Percentiles rank a stretch among this genome's conserved stretches.
phyloP scores from a whole-genome alignment of 2,888 invertebrate species.

The Vanessa cardui region DNA sequence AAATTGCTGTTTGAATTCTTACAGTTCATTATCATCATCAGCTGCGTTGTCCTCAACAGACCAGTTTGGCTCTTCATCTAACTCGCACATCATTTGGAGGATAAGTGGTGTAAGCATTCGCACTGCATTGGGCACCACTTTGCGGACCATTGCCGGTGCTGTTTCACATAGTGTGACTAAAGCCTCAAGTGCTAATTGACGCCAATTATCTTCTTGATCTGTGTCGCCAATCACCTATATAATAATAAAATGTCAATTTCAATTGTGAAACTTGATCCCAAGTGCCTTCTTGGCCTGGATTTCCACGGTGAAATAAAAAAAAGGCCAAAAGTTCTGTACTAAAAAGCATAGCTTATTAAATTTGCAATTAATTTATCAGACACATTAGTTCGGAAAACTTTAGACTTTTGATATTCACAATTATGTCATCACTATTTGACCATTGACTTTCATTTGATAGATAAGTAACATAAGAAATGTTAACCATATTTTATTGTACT shows the following conservation, averaged over 20 bases:
- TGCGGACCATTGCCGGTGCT: slow-evolving; percentile 97
- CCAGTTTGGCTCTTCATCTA: slow-evolving; percentile 96
- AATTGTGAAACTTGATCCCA: too few species aligned
- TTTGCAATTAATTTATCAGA: too few species aligned
- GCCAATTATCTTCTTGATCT: slow-evolving; percentile 91
- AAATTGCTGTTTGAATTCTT: slow-evolving; percentile 37
- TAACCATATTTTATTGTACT: not conserved
- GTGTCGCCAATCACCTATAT: slow-evolving; percentile 85
- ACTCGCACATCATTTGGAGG: slow-evolving; percentile 96
- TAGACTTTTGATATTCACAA: too few species aligned
- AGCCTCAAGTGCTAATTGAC: slow-evolving; percentile 95
- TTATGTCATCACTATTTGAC: slow-evolving; percentile 1
- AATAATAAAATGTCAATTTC: not conserved
- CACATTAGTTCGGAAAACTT: too few species aligned
- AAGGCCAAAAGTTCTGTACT: too few species aligned
- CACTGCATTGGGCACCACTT: slow-evolving; percentile 93
- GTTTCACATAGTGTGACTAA: slow-evolving; percentile 94
- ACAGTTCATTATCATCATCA: slow-evolving; percentile 95
- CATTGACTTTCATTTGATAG: slow-evolving; percentile 3
- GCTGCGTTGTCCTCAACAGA: slow-evolving; percentile 91
- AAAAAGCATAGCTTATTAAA: too few species aligned
- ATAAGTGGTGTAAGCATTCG: slow-evolving; percentile 91
- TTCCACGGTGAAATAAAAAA: too few species aligned
- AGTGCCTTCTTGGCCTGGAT: too few species aligned
- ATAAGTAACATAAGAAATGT: not conserved